Evolutionary conservation across 2,888 invertebrate species (phyloP).

Genomic region (Sipunculus nudus): DNA sequence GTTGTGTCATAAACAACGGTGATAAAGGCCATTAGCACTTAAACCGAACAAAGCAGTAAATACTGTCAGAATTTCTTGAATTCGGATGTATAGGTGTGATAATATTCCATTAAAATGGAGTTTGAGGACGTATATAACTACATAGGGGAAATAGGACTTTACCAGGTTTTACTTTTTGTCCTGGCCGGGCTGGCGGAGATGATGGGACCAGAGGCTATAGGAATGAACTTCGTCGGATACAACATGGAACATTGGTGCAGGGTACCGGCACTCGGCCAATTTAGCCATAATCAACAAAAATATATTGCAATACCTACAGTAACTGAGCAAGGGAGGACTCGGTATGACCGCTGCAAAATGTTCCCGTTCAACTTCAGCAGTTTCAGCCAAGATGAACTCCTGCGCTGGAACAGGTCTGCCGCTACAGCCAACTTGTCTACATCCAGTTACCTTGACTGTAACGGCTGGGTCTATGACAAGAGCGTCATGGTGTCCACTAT

Average conservation of each 20-base stretch:
- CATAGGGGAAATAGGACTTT: too few relatives aligned
- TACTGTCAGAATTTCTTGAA: too few relatives aligned
- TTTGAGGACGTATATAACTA: too few relatives aligned
- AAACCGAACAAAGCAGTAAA: too few relatives aligned
- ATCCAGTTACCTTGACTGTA: not conserved
- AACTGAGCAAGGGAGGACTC: too few relatives aligned
- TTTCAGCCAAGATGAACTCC: slow-evolving; percentile 15
- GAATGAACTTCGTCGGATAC: slow-evolving; percentile 13
- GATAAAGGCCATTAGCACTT: too few relatives aligned
- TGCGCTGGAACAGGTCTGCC: slow-evolving; percentile 21
- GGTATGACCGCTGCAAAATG: slow-evolving; percentile 20
- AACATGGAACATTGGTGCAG: slow-evolving; percentile 11
- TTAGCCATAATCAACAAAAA: slow-evolving; percentile 17
- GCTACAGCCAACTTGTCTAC: not conserved
- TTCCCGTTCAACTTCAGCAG: slow-evolving; percentile 22
- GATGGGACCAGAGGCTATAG: too few relatives aligned
- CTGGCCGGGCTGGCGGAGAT: too few relatives aligned
- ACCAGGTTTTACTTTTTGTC: too few relatives aligned
- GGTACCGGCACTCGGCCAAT: not conserved
- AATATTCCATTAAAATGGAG: too few relatives aligned
- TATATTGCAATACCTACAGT: slow-evolving; percentile 29
- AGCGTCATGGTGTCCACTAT: slow-evolving; percentile 16
- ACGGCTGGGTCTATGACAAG: slow-evolving; percentile 27
- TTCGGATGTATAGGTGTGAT: too few relatives aligned
- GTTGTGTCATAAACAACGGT: too few relatives aligned